phyloP scores from a whole-genome alignment of 1,140 invertebrate species.

The Leptinotarsa undecemlineata region DNA sequence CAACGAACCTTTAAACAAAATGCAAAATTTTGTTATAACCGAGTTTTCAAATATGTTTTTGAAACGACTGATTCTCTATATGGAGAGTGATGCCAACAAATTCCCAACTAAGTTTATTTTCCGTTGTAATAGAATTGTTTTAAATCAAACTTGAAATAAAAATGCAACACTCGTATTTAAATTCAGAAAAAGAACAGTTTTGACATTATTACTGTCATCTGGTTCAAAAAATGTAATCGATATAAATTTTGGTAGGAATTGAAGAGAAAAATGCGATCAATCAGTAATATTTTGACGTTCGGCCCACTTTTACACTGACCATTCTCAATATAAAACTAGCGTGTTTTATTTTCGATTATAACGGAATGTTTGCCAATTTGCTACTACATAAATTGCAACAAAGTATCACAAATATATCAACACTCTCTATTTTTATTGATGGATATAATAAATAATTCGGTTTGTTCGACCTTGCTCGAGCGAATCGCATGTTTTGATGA shows the following conservation, averaged over 20 bases:
- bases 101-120: too few species aligned
- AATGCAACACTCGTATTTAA: too few species aligned
- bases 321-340: constrained; percentile 14
- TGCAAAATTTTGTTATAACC: too few species aligned
- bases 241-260: neutral
- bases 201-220: neutral
- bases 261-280: neutral
- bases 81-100: too few species aligned
- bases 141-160: too few species aligned
- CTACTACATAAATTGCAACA: constrained; percentile 8
- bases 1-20: too few species aligned
- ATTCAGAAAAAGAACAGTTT: too few species aligned
- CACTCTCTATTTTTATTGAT: constrained; percentile 3
- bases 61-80: too few species aligned
- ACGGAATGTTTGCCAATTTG: constrained; percentile 16
- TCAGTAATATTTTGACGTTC: constrained; percentile 13
- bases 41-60: too few species aligned
- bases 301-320: constrained; percentile 8
- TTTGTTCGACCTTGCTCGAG: neutral
- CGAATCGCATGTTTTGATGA: neutral
- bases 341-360: constrained; percentile 13
- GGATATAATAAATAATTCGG: constrained; percentile 1
- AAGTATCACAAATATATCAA: constrained; percentile 6
- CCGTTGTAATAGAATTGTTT: too few species aligned
- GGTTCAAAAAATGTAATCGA: neutral